These are phyloP conservation scores for Falco naumanni DNA, from an alignment of 2,797 vertebrate species.

Conservation along the genomic window DNA sequence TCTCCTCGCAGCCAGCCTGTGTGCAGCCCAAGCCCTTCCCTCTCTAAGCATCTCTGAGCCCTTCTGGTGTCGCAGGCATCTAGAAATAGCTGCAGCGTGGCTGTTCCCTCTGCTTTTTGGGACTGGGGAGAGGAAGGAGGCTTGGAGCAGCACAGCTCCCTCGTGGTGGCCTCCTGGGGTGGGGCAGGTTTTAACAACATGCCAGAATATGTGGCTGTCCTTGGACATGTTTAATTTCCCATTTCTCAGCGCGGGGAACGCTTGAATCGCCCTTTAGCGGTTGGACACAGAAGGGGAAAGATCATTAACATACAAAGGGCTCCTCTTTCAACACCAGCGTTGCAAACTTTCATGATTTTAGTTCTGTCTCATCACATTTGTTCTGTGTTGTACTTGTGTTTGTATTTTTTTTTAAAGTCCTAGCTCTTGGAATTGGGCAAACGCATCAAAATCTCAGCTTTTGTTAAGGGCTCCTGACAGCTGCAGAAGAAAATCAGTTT, in stretches of 20 bases:
- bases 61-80: accelerated
- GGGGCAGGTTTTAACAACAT: not conserved
- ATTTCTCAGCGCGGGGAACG: not conserved
- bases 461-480: not conserved
- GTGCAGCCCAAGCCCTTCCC: not conserved
- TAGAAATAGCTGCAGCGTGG: not conserved
- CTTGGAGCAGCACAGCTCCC: not conserved
- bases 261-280: not conserved
- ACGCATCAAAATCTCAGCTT: not conserved
- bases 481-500: not conserved
- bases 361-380: conserved; percentile 14
- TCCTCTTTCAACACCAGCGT: conserved; percentile 26
- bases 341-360: not conserved
- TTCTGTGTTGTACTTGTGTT: not conserved
- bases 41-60: not conserved
- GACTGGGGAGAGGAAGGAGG: not conserved
- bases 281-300: conserved; percentile 28
- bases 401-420: not conserved
- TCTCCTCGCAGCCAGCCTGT: not conserved
- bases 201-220: conserved; percentile 18
- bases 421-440: not conserved
- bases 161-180: conserved; percentile 1
- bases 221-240: conserved; percentile 20
- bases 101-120: not conserved
- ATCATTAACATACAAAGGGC: conserved; percentile 50